These are phyloP conservation scores for Lasioglossum zephyrum DNA, from an alignment of 2,888 invertebrate genomes.

Conservation along the genomic window DNA sequence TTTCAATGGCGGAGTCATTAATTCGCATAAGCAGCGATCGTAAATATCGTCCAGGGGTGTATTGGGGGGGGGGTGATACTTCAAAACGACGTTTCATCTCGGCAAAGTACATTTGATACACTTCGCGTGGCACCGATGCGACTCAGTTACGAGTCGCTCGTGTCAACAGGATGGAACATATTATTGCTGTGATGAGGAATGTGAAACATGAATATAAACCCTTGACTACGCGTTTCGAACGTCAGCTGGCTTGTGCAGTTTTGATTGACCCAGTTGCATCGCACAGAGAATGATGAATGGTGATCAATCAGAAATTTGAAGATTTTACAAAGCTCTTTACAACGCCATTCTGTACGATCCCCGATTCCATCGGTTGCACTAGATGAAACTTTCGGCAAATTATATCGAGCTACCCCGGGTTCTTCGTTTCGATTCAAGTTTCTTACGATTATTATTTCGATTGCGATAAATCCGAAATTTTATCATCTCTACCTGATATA, in stretches of 20 bases:
- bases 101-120: not conserved
- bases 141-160: not conserved
- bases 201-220: not conserved
- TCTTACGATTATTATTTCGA: not conserved
- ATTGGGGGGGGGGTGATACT: too few species aligned
- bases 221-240: not conserved
- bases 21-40: not conserved
- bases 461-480: not conserved
- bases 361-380: not conserved
- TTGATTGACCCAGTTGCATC: not conserved
- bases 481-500: too few species aligned
- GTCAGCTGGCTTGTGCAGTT: not conserved
- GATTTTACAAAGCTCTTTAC: too few species aligned
- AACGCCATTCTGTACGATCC: too few species aligned
- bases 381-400: not conserved
- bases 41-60: not conserved
- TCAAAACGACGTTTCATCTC: not conserved
- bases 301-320: not conserved
- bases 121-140: not conserved
- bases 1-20: not conserved
- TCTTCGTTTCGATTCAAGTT: not conserved
- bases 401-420: not conserved
- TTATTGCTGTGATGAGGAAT: not conserved
- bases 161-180: not conserved
- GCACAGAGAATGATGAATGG: not conserved